phyloP scores from a whole-genome alignment of 2,797 vertebrate genomes.

The Enteromius mattozi region DNA sequence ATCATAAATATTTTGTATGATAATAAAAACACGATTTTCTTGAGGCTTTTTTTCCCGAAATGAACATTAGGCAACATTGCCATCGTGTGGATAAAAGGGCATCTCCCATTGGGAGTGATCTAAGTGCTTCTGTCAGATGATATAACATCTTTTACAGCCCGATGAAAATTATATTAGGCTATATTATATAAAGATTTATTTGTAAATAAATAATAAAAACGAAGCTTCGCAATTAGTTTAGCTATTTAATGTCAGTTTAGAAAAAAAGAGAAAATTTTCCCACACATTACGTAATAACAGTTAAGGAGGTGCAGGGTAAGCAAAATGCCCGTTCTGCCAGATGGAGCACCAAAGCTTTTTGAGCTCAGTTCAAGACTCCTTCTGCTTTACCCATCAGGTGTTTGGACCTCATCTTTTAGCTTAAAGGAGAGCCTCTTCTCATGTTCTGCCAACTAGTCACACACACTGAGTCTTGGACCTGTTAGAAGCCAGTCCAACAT shows the following conservation, averaged over 20 bases:
- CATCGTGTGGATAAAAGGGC: constrained; percentile 41
- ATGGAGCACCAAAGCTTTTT: constrained; percentile 24
- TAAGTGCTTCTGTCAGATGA: constrained; percentile 9
- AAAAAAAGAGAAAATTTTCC: neutral
- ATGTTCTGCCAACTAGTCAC: neutral
- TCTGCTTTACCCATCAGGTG: constrained; percentile 10
- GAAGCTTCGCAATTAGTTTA: neutral
- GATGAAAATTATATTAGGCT: neutral
- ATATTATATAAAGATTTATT: neutral
- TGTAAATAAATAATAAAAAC: neutral
- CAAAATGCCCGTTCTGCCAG: constrained; percentile 1
- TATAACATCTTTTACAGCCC: neutral
- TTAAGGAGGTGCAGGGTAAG: constrained; percentile 5
- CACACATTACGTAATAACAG: neutral
- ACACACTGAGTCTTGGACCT: constrained; percentile 11
- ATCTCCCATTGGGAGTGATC: neutral
- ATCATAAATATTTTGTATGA: constrained; percentile 17
- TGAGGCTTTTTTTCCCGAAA: neutral
- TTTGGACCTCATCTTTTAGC: neutral
- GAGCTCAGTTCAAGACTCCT: neutral
- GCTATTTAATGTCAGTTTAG: too few species aligned
- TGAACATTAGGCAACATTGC: constrained; percentile 40
- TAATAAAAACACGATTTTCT: neutral
- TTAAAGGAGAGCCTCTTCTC: neutral
- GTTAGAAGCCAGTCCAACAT: constrained; percentile 11